phyloP scores from a whole-genome alignment of 1,140 invertebrate species.

The Caenorhabditis elegans region WBcel235 BX284606.5:7292501-7293000 shows the following conservation, averaged over 20 bases:
- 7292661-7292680: background rate
- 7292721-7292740: background rate
- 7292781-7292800: too few species aligned
- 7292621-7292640: background rate
- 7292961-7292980: too few species aligned
- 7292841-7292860: background rate
- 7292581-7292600: background rate
- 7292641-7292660: background rate
- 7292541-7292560: conserved; percentile 13
- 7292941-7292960: too few species aligned
- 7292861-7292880: background rate
- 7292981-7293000: too few species aligned
- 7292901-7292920: too few species aligned
- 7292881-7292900: background rate
- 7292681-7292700: background rate
- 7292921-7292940: too few species aligned
- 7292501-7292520: background rate
- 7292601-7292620: background rate
- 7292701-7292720: too few species aligned
- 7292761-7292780: background rate
- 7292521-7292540: background rate
- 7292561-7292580: background rate
- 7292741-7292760: background rate
- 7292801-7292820: too few species aligned
- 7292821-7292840: background rate